Conservation (phyloP, 1,140 invertebrate species). For the Drosophila serrata region DNA sequence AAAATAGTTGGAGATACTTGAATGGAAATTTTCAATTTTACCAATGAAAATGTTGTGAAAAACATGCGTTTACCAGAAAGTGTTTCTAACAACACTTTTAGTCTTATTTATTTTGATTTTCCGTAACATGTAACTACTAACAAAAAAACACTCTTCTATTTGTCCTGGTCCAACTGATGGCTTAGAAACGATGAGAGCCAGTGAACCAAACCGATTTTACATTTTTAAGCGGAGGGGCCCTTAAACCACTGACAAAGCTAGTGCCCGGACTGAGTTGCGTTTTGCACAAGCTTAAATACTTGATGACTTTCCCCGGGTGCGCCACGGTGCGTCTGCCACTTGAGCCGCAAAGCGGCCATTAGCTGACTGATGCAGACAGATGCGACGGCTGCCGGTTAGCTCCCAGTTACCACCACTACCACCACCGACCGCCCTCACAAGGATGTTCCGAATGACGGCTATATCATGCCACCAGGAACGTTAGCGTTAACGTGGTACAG, state of each 20-base stretch:
- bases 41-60: neutral
- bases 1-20: slow-evolving; percentile 1
- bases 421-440: neutral
- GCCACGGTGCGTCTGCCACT: slow-evolving; percentile 49
- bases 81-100: neutral
- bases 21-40: neutral
- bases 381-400: slow-evolving; percentile 35
- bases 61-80: neutral
- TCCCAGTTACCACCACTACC: neutral
- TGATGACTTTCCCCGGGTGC: slow-evolving; percentile 60
- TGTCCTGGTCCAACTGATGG: neutral
- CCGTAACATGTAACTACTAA: neutral
- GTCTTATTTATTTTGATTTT: neutral
- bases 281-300: slow-evolving; percentile 67
- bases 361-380: slow-evolving; percentile 64
- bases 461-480: slow-evolving; percentile 22
- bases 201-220: slow-evolving; percentile 1
- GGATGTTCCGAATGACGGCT: slow-evolving; percentile 7
- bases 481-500: slow-evolving; percentile 51
- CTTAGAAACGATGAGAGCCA: neutral
- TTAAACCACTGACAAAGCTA: slow-evolving; percentile 34
- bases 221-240: neutral
- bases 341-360: slow-evolving; percentile 80
- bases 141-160: neutral
- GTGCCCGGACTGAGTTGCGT: slow-evolving; percentile 16